A percentile compares a stretch with the other conserved stretches of the same genome.
These are phyloP conservation scores for Ptilorrhoa leucosticta DNA, from an alignment of 2,113 vertebrate species.

Conservation along the genomic window DNA sequence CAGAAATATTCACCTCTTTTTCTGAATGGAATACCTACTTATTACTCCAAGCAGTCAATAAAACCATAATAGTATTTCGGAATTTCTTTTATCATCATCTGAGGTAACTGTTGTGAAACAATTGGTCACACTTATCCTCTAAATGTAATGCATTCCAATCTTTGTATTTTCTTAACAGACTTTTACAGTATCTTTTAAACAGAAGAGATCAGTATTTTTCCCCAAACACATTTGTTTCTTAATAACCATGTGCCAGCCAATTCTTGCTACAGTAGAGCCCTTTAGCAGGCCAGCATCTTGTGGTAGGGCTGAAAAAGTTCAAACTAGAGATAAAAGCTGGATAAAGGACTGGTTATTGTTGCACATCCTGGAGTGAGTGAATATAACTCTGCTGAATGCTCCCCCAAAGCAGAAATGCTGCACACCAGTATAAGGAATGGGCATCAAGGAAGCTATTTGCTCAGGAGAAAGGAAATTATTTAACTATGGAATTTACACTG, in stretches of 20 bases:
- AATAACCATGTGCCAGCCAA: not conserved
- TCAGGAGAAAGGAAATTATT: not conserved
- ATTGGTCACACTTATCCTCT: not conserved
- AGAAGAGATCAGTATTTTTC: not conserved
- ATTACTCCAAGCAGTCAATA: not conserved
- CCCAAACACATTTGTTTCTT: not conserved
- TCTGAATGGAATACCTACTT: not conserved
- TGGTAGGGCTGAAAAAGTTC: not conserved
- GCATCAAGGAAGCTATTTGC: not conserved
- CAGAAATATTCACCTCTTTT: not conserved
- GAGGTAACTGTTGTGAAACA: not conserved
- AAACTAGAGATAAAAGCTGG: not conserved
- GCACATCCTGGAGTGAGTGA: not conserved
- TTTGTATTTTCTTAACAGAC: not conserved
- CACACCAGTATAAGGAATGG: not conserved
- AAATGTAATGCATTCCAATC: not conserved
- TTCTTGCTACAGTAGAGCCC: not conserved
- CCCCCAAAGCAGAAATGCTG: not conserved
- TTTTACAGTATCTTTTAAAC: not conserved
- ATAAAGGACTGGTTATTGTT: not conserved
- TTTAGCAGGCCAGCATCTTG: not conserved
- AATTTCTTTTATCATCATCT: not conserved
- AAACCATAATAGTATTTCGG: not conserved
- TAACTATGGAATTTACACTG: not conserved
- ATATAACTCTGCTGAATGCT: not conserved